Evolutionary conservation across 2,888 invertebrate species (phyloP).

Genomic region (Andrena fulva): DNA sequence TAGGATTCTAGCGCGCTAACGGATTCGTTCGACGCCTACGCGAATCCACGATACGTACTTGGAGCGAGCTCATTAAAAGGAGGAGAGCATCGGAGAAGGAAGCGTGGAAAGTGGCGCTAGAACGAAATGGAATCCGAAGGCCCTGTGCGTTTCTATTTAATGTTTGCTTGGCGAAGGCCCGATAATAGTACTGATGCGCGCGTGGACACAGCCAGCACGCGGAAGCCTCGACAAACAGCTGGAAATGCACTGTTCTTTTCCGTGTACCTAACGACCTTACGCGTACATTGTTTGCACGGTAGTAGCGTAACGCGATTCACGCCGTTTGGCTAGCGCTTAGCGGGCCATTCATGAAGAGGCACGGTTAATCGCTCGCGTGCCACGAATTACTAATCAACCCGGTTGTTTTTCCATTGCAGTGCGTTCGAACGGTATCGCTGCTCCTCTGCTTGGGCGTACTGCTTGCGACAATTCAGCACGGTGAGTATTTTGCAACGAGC

Average conservation of each 20-base stretch:
- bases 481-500: conserved; percentile 71
- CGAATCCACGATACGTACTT: background rate
- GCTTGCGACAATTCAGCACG: conserved; percentile 75
- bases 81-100: background rate
- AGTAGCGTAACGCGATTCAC: conserved; percentile 6
- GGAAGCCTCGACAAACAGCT: conserved; percentile 1
- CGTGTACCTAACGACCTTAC: background rate
- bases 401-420: conserved; percentile 72
- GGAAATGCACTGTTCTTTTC: background rate
- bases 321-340: background rate
- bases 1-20: background rate
- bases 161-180: background rate
- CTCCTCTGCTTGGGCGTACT: conserved; percentile 78
- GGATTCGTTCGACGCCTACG: conserved; percentile 22
- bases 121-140: background rate
- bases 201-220: background rate
- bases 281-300: background rate
- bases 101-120: background rate
- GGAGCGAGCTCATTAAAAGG: no score
- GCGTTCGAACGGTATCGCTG: conserved; percentile 75
- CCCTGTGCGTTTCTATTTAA: background rate
- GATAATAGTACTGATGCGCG: background rate
- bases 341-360: conserved; percentile 1
- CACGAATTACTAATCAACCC: conserved; percentile 50
- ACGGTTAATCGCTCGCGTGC: conserved; percentile 3